These are phyloP conservation scores for Rhagonycha fulva DNA, from an alignment of 2,888 invertebrate genomes.

Conservation along the genomic window DNA sequence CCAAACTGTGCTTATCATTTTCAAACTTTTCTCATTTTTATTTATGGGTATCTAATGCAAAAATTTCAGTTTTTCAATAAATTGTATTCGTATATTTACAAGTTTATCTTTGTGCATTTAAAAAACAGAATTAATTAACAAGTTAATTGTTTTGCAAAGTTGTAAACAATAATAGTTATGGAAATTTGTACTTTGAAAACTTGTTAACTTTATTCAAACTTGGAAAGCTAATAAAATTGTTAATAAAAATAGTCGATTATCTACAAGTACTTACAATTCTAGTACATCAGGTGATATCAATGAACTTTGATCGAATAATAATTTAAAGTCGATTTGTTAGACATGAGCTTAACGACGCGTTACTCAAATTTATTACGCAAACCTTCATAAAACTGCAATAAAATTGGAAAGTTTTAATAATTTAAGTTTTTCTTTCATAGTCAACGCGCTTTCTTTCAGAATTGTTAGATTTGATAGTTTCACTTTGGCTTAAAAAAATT, in stretches of 20 bases:
- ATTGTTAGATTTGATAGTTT: too few species aligned
- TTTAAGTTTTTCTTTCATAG: too few species aligned
- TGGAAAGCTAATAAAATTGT: not conserved
- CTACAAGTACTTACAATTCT: not conserved
- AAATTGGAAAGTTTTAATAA: too few species aligned
- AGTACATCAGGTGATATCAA: not conserved
- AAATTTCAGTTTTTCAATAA: too few species aligned
- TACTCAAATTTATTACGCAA: not conserved
- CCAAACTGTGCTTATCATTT: too few species aligned
- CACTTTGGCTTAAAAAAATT: too few species aligned
- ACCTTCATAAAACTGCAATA: not conserved
- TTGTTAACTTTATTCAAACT: not conserved
- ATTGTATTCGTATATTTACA: too few species aligned
- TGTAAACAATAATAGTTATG: not conserved
- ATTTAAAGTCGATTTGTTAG: not conserved
- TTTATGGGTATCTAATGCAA: too few species aligned
- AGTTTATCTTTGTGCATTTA: too few species aligned
- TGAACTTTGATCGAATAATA: not conserved
- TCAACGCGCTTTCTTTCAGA: too few species aligned
- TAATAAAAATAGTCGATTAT: not conserved
- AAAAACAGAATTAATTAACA: too few species aligned
- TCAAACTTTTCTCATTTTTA: too few species aligned
- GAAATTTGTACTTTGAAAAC: not conserved
- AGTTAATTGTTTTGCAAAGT: not conserved
- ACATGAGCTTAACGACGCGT: not conserved